Base-by-base conservation (phyloP, 2,888 invertebrate species). In the Subacronicta megacephala region DNA sequence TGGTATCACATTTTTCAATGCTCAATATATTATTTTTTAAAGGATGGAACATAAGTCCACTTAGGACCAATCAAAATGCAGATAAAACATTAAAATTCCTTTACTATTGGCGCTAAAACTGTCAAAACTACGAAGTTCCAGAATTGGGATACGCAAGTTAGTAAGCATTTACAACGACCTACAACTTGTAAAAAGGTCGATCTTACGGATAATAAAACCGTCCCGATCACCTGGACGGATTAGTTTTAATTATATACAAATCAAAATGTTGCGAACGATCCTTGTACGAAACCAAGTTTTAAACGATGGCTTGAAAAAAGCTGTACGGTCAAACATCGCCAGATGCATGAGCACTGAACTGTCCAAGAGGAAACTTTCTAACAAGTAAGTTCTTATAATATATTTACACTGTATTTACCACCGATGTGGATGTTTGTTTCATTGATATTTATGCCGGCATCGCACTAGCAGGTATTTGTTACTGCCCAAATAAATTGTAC, bases 231-330 rank as follows among this genome's bases (percentile, higher is more conserved):
- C 88, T 88, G 91, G 91, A 87, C 89, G 89, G 89, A 72, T 64
- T 84, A 87, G 83, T 78, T 83, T 78, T 84, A 86, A 83, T 61
- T 70, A 68, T 72, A 77, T 76, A 54, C 58, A 81, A 75, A 75
- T 75, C 80, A 94, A 94, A 89, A 97, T 97, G 97, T 95, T 97
- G 91, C 96, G 97, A 94, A 96, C 96, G 89, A 95, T 96, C 81
- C 91, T 95, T 83, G 90, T 95, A 89, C 96, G 96, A 94, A 96
- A 96, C 88, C 96, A 96, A 87, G 89, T 96, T 78, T 87, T 96
- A 78, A 96, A 95, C 81, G 95, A 95, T 83, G 91, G 95, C 80
- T 86, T 96, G 44, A 95, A 95, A 87, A 95, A 95, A 92, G 92
- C 95, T 77, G 84, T 95, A 67, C 92, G 95, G 80, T 89, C 89